Conservation (phyloP, 2,797 vertebrate genomes). For the Carduelis carduelis region DNA sequence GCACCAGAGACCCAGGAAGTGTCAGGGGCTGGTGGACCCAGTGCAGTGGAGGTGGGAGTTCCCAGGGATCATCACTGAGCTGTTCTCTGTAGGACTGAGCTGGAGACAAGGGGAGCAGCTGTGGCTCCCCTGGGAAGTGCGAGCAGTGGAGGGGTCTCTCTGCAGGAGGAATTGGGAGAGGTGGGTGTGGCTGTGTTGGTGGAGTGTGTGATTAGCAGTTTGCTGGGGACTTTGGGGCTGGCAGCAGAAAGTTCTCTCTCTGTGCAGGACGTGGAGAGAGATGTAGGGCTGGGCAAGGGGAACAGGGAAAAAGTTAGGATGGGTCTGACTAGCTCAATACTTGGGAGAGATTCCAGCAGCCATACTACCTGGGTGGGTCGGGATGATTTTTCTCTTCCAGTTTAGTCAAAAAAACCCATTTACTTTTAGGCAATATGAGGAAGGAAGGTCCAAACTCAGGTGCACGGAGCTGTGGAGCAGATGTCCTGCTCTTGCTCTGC, state of each 20-base stretch:
- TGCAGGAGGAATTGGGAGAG: not conserved
- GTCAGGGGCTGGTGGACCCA: not conserved
- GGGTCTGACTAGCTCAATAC: not conserved
- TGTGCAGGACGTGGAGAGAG: not conserved
- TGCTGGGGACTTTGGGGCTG: not conserved
- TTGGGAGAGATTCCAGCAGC: not conserved
- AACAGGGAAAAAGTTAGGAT: not conserved
- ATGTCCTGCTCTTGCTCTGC: not conserved
- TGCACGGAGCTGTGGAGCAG: not conserved
- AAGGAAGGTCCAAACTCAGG: not conserved
- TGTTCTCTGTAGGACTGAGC: not conserved
- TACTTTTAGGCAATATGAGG: not conserved
- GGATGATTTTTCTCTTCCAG: not conserved
- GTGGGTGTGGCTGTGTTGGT: not conserved
- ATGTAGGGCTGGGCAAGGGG: not conserved
- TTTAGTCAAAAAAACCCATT: rapidly evolving
- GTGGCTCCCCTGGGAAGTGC: rapidly evolving
- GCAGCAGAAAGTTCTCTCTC: not conserved
- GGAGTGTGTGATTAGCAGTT: not conserved
- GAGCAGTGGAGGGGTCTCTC: not conserved
- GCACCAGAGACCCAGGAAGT: not conserved
- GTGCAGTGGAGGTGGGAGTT: not conserved
- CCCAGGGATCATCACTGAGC: not conserved
- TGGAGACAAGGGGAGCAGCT: not conserved
- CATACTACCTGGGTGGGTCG: too few relatives aligned